Conservation (phyloP, 2,888 invertebrate genomes). For the Eudemis profundana region DNA sequence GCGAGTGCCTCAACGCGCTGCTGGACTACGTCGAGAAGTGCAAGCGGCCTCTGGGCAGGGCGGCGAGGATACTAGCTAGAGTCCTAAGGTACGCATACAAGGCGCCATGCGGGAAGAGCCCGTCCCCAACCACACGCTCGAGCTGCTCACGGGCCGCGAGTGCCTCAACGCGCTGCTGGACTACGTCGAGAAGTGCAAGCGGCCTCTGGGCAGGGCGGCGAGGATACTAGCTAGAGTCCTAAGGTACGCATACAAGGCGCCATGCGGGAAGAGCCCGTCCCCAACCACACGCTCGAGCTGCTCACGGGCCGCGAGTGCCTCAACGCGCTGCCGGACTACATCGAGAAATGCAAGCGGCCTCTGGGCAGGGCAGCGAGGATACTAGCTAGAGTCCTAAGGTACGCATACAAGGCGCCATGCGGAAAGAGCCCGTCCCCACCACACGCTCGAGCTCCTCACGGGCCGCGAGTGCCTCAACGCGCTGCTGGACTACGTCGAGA, state of each 20-base stretch:
- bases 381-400: conserved; percentile 83
- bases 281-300: conserved; percentile 67
- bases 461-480: conserved; percentile 74
- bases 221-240: conserved; percentile 82
- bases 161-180: conserved; percentile 76
- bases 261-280: conserved; percentile 62
- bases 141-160: conserved; percentile 70
- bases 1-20: conserved; percentile 73
- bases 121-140: conserved; percentile 64
- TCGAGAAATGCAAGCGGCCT: conserved; percentile 76
- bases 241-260: conserved; percentile 73
- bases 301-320: conserved; percentile 72
- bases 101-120: conserved; percentile 58
- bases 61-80: conserved; percentile 80
- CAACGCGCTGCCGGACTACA: conserved; percentile 77
- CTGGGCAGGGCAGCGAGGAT: conserved; percentile 80
- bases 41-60: conserved; percentile 77
- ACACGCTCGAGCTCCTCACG: conserved; percentile 68
- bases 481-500: conserved; percentile 77
- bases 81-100: conserved; percentile 75
- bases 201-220: conserved; percentile 78
- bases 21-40: conserved; percentile 79
- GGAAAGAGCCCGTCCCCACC: conserved; percentile 61
- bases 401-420: conserved; percentile 54
- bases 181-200: conserved; percentile 75